These are phyloP conservation scores for Eleutherodactylus coqui DNA, from an alignment of 2,797 vertebrate species.

Conservation along the genomic window DNA sequence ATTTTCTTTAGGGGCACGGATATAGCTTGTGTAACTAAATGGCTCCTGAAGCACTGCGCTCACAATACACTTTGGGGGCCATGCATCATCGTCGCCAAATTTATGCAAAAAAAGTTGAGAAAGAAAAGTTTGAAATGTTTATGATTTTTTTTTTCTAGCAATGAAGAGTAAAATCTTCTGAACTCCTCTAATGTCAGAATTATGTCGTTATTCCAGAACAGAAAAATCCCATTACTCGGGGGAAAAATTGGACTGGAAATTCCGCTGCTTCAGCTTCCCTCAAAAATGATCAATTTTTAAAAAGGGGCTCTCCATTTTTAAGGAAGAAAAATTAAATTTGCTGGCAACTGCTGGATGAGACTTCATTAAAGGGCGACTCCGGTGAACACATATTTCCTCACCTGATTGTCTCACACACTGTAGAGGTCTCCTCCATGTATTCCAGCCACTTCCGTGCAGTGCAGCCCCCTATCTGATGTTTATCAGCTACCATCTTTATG, in stretches of 20 bases:
- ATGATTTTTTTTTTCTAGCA: neutral
- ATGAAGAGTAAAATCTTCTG: neutral
- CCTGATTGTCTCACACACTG: too few species aligned
- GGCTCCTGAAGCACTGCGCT: slow-evolving; percentile 5
- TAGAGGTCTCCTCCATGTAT: too few species aligned
- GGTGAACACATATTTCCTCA: too few species aligned
- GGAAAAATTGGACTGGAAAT: neutral
- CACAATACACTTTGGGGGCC: slow-evolving; percentile 12
- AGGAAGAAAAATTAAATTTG: neutral
- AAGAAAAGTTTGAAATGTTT: slow-evolving; percentile 5
- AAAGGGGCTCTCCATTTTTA: neutral
- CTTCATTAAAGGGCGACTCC: neutral
- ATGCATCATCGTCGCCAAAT: slow-evolving; percentile 42
- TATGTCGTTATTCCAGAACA: neutral
- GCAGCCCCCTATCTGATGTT: too few species aligned
- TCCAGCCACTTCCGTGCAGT: too few species aligned
- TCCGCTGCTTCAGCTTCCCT: neutral
- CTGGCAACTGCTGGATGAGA: neutral
- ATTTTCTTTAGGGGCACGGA: slow-evolving; percentile 38
- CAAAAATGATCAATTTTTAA: neutral
- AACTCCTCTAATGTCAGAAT: neutral
- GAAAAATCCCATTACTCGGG: neutral
- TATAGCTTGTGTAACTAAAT: neutral
- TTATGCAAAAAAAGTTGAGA: slow-evolving; percentile 43
- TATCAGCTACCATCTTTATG: too few species aligned